Conservation (phyloP, 2,888 invertebrate species). For the Arge pagana region DNA sequence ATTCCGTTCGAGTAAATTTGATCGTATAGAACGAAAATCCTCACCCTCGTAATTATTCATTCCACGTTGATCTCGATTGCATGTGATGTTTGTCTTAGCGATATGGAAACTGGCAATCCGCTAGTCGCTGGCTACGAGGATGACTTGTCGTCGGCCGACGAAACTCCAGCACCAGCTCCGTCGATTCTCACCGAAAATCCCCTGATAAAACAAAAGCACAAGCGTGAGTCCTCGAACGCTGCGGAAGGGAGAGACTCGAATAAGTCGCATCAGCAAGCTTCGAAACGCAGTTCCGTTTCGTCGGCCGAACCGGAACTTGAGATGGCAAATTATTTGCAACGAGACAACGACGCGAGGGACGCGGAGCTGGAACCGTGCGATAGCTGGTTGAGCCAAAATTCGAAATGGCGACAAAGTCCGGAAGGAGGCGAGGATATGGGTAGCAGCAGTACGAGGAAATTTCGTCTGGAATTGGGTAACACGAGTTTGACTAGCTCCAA, state of each 20-base stretch:
- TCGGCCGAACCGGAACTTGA: constrained; percentile 54
- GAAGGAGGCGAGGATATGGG: constrained; percentile 70
- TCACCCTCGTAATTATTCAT: too few relatives aligned
- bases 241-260: constrained; percentile 43
- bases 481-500: constrained; percentile 61
- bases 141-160: constrained; percentile 75
- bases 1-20: too few relatives aligned
- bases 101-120: constrained; percentile 75
- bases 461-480: constrained; percentile 55
- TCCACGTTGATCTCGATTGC: not conserved
- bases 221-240: constrained; percentile 43
- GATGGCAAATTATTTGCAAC: constrained; percentile 37
- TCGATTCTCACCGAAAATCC: constrained; percentile 48
- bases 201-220: constrained; percentile 50
- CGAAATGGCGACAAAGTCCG: constrained; percentile 74
- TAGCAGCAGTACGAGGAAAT: constrained; percentile 60
- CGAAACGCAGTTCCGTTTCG: constrained; percentile 48
- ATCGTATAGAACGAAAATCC: too few relatives aligned
- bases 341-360: constrained; percentile 42
- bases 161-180: constrained; percentile 46
- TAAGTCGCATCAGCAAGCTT: constrained; percentile 32
- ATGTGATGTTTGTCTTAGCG: constrained; percentile 58
- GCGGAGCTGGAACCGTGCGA: constrained; percentile 59
- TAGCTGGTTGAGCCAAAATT: constrained; percentile 69
- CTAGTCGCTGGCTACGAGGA: constrained; percentile 84